Evolutionary conservation across 2,888 invertebrate species (phyloP), one percentile per base, ranked within the genome.

Genomic region (Sclerodermus sp.): DNA sequence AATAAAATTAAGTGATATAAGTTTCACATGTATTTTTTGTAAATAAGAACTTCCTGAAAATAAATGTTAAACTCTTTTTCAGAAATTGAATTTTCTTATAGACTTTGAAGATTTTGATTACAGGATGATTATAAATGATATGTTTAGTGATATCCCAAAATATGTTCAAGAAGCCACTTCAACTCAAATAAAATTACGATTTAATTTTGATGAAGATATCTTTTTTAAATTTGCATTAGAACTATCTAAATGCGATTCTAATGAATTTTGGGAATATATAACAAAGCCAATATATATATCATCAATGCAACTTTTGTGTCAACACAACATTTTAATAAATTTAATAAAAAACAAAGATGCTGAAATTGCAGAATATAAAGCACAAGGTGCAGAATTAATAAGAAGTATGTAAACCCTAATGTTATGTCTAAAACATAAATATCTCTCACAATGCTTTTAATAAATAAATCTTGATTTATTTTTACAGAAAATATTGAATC

Each of bases 291-390:
- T 76, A n/a, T 70, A 61, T 46, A 44, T 58, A 14, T 57, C 66
- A 0, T 57, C 68, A 1, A 58, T 47, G 29, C 69, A 73, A 51
- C 39, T 75, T 4, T 34, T 55, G 10, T 49, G 61, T 2, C 66
- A 64, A 49, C 63, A 71, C 14, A 47, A 62, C 6, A 48, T 60
- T 34, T 51, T 77, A 37, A 39, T 69, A 37, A 58, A 71, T 47
- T 55, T 74, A 14, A 46, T 76, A 5, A 67, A 62, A 17, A 68
- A 44, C n/a, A 77, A 77, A 40, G 76, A 77, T 45, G 54, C 58
- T 16, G 77, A 76, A 58, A 75, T 77, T 50, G 47, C 50, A 1
- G 77, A 75, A 36, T 76, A 77, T 29, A 74, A 67, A 62, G 64
- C 70, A 8, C 65, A 66, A 52, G 77, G 74, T 12, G 71, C 67